Percentiles rank a stretch among this genome's conserved stretches.
phyloP scores from a whole-genome alignment of 2,113 vertebrate genomes.

The Cyphomyrus discorhynchus region DNA sequence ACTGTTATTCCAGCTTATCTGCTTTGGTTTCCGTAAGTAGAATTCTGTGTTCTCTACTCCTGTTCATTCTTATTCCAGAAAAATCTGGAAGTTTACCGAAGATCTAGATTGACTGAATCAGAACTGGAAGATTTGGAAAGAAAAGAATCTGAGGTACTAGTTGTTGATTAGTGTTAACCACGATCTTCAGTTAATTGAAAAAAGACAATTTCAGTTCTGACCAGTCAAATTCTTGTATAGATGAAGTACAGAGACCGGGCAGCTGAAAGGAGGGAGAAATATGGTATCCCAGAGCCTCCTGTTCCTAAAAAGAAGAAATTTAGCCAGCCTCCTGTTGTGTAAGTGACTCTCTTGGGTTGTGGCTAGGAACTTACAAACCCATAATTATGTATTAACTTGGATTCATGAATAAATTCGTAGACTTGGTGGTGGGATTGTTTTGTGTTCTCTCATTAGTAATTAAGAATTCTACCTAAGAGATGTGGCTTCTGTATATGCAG shows the following conservation, averaged over 20 bases:
- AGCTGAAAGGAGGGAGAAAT: slow-evolving; percentile 93
- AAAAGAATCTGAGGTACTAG: slow-evolving; percentile 87
- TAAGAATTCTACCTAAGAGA: background rate
- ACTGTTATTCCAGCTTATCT: background rate
- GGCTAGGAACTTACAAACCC: background rate
- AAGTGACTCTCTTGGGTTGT: slow-evolving; percentile 39
- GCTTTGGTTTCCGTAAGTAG: background rate
- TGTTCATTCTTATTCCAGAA: slow-evolving; percentile 60
- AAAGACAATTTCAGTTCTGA: background rate
- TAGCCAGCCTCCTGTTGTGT: slow-evolving; percentile 79
- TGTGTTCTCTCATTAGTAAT: background rate
- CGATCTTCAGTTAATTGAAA: background rate
- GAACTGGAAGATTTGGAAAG: slow-evolving; percentile 91
- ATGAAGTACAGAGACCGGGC: slow-evolving; percentile 96
- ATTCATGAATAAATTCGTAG: background rate
- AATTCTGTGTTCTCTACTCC: background rate
- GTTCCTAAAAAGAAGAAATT: slow-evolving; percentile 94
- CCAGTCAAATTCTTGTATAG: slow-evolving; percentile 46
- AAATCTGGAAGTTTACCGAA: slow-evolving; percentile 89
- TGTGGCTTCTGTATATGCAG: slow-evolving; percentile 47
- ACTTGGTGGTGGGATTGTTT: background rate
- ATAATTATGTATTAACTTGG: background rate
- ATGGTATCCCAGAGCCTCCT: slow-evolving; percentile 92
- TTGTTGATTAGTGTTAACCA: background rate
- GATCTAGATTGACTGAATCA: slow-evolving; percentile 79